Evolutionary conservation across 2,113 vertebrate species (phyloP).

Genomic region (Agapornis roseicollis): DNA sequence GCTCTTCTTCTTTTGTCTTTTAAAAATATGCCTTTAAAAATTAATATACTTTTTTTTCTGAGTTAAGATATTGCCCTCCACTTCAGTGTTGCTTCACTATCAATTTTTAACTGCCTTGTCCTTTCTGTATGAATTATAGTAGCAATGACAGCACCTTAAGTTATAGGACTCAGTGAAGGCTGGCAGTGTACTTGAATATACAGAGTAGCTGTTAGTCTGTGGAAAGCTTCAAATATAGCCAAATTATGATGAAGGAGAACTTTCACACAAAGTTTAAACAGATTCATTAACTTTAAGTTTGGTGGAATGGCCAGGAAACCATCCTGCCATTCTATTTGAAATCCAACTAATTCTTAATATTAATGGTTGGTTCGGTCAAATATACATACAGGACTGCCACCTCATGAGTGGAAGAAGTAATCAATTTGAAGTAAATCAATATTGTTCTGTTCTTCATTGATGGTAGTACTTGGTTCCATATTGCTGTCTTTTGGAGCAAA

Average conservation of each 20-base stretch:
- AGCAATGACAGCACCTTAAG: constrained; percentile 1
- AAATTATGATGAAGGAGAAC: background rate
- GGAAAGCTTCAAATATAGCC: background rate
- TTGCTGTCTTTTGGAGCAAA: background rate
- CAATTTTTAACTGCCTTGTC: background rate
- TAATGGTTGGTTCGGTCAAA: background rate
- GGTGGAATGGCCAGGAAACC: background rate
- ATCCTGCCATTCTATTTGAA: background rate
- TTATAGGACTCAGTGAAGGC: background rate
- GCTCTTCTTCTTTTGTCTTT: background rate
- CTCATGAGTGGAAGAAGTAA: background rate
- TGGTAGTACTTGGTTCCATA: background rate
- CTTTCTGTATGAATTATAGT: background rate
- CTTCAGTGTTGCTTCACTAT: background rate
- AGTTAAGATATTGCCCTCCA: background rate
- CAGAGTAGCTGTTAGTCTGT: background rate
- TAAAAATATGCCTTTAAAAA: background rate
- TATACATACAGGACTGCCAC: background rate
- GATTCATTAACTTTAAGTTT: background rate
- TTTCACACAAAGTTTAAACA: background rate
- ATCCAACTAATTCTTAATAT: background rate
- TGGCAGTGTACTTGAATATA: background rate
- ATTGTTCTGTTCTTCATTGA: background rate
- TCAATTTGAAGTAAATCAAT: background rate
- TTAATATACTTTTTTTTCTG: background rate